phyloP scores from a whole-genome alignment of 2,113 vertebrate genomes.

The Hemibagrus wyckioides region DNA sequence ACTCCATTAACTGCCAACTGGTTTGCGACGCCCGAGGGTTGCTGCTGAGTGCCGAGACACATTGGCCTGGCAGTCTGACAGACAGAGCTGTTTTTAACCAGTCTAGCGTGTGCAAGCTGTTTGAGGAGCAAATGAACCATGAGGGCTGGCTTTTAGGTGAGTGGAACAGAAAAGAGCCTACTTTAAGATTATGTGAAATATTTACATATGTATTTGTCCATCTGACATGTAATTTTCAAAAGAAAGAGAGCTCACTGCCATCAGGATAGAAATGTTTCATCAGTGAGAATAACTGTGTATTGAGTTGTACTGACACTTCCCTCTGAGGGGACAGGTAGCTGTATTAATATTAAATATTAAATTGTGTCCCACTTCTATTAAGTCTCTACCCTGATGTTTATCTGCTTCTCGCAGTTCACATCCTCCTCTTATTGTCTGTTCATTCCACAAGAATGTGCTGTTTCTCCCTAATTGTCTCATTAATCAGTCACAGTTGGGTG shows the following conservation, averaged over 20 bases:
- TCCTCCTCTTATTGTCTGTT: not conserved
- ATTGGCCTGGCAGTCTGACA: slow-evolving; percentile 86
- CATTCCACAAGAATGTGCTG: slow-evolving; percentile 9
- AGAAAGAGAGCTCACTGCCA: not conserved
- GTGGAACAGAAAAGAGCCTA: slow-evolving; percentile 36
- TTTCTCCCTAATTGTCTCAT: not conserved
- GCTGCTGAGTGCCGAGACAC: slow-evolving; percentile 86
- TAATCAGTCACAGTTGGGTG: slow-evolving; percentile 19
- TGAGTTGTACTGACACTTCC: not conserved
- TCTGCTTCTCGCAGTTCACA: not conserved
- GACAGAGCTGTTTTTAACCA: slow-evolving; percentile 80
- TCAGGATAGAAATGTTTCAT: not conserved
- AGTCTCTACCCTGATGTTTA: not conserved
- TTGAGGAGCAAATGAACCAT: slow-evolving; percentile 76
- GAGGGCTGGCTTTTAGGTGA: slow-evolving; percentile 93
- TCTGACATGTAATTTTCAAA: not conserved
- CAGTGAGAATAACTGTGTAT: not conserved
- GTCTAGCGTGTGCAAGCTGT: slow-evolving; percentile 77
- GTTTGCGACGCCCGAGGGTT: slow-evolving; percentile 88
- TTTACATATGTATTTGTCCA: not conserved
- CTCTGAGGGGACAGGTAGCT: not conserved
- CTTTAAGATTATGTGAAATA: not conserved
- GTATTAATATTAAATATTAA: not conserved
- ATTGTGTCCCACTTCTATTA: not conserved
- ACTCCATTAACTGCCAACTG: slow-evolving; percentile 92